These are phyloP conservation scores for Lepilemur septentrionalis DNA, from an alignment of 2,797 vertebrate species.

Conservation along the genomic window DNA sequence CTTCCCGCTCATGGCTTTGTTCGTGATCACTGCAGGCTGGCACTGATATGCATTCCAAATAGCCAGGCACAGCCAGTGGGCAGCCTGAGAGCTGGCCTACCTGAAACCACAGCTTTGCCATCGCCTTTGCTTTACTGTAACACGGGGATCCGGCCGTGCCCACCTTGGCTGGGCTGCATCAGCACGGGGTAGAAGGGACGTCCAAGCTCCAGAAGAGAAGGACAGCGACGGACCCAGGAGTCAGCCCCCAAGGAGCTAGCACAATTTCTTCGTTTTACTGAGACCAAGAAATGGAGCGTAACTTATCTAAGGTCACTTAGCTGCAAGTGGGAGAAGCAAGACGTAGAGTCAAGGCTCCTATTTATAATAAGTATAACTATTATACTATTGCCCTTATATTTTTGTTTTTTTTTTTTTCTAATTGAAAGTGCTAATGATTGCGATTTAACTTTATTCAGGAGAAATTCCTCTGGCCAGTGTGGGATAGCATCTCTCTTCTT, in stretches of 20 bases:
- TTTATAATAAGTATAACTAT: not conserved
- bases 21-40: constrained; percentile 77
- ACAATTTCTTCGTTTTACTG: not conserved
- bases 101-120: constrained; percentile 53
- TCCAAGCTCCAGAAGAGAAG: not conserved
- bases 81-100: constrained; percentile 71
- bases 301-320: not conserved
- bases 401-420: not conserved
- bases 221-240: not conserved
- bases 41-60: constrained; percentile 76
- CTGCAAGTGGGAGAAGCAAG: not conserved
- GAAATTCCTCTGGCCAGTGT: not conserved
- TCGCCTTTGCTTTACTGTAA: not conserved
- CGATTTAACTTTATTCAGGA: not conserved
- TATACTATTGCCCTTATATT: too few species aligned
- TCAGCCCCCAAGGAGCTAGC: not conserved
- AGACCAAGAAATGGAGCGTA: not conserved
- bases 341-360: not conserved
- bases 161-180: not conserved
- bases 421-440: not conserved
- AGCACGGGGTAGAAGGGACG: not conserved
- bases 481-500: not conserved
- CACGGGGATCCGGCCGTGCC: not conserved
- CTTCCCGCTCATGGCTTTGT: constrained; percentile 81
- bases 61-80: constrained; percentile 76